phyloP scores from a whole-genome alignment of 1,140 invertebrate species.

The Orussus abietinus region DNA sequence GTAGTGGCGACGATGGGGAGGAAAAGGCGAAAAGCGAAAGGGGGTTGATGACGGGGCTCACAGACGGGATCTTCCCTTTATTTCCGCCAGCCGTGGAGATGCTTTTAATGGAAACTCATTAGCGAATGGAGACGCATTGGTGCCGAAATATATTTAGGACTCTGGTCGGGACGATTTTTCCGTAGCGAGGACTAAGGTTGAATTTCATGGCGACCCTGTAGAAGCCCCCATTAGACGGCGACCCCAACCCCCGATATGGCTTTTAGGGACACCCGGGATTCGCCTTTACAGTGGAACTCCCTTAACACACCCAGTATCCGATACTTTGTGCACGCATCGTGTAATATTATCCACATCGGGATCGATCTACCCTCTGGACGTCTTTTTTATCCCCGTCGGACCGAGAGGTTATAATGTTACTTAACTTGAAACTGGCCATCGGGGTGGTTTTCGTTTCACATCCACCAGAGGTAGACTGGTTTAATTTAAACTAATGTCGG shows the following conservation, averaged over 20 bases:
- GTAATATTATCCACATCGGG: too few relatives aligned
- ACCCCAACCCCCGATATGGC: neutral
- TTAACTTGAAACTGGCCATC: too few relatives aligned
- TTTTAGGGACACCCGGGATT: neutral
- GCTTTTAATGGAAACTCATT: constrained; percentile 21
- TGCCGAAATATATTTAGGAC: constrained; percentile 9
- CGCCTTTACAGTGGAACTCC: neutral
- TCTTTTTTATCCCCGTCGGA: too few relatives aligned
- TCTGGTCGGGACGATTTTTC: constrained; percentile 14
- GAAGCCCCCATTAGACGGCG: constrained; percentile 3
- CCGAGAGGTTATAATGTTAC: too few relatives aligned
- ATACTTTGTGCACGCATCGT: too few relatives aligned
- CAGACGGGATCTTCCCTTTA: constrained; percentile 1
- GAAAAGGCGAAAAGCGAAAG: constrained; percentile 6
- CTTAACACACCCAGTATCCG: too few relatives aligned
- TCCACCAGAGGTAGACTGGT: too few relatives aligned
- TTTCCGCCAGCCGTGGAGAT: neutral
- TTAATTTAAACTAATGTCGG: constrained; percentile 19
- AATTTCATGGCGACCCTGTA: neutral
- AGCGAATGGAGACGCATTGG: constrained; percentile 5
- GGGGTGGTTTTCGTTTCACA: too few relatives aligned
- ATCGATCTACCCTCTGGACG: too few relatives aligned
- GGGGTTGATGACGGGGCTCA: neutral
- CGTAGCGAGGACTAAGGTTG: neutral
- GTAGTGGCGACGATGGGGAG: too few relatives aligned